Base-by-base conservation (phyloP, 53 echinoderm and acorn worm genomes). In the Apostichopus leukothele region DNA sequence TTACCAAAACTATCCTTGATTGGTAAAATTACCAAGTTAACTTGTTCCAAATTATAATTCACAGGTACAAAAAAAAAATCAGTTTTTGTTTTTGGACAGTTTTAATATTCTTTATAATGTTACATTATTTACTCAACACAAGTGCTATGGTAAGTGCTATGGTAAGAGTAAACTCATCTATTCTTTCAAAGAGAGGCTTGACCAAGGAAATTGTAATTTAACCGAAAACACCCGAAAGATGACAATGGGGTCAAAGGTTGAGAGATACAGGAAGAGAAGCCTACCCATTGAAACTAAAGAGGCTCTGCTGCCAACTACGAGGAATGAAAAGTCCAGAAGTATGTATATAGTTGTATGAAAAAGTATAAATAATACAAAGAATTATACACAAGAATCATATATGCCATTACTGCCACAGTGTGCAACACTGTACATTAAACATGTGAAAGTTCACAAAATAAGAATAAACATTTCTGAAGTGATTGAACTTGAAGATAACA, bases 261-360 rank as follows among this genome's bases (percentile, higher is more conserved):
- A 53, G 51, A 39, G 50, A 50, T 21, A 0, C 22, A 75, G 75
- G 19, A 27, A 75, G 75, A 79, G 54, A 79, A 61, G 84, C 84
- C 55, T 84, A 84, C 84, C 84, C 84, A 84, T 66, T 20, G 84
- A 61, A 63, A 84, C 84, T 61, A 84, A 61, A 84, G 84, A 84
- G 84, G 84, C 84, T 84, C 59, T 84, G 84, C 84, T 84, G 60
- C 84, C 84, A 63, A 84, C 84, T 84, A 84, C 84, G 53, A 53
- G 50, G 51, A 79, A 79, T 79, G 79, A 51, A 79, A 39, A 79
- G 50, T 79, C 50, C 18, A 79, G 7, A 79, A 79, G 79, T 50
- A 52, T 39, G 39, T 39, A 39, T 39, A 79, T 13, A 63, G 63
- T 63, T 63, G 63, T 63, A 16, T 63, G 16, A 16, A 63, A 16